These are phyloP conservation scores for Cranoglanis bouderius DNA, from an alignment of 2,113 vertebrate species.

Conservation along the genomic window DNA sequence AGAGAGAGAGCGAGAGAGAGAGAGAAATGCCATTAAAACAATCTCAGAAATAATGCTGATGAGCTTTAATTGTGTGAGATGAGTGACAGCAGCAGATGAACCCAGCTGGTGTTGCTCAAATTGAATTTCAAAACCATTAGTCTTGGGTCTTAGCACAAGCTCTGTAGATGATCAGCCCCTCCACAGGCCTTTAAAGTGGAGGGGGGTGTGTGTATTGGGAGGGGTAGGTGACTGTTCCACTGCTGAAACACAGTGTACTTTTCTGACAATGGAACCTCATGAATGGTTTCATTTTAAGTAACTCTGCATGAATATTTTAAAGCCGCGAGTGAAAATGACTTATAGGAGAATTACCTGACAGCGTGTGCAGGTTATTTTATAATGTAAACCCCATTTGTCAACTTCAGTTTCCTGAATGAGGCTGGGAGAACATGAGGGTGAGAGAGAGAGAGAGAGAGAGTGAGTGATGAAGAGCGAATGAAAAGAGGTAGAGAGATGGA, in stretches of 20 bases:
- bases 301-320: slow-evolving; percentile 40
- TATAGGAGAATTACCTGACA: slow-evolving; percentile 28
- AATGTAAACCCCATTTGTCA: slow-evolving; percentile 38
- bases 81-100: slow-evolving; percentile 42
- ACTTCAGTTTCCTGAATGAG: slow-evolving; percentile 47
- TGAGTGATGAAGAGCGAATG: not conserved
- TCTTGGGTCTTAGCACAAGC: slow-evolving; percentile 18
- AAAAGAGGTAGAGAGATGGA: not conserved
- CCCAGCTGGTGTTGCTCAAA: slow-evolving; percentile 38
- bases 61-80: slow-evolving; percentile 63
- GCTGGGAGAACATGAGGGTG: not conserved
- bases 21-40: not conserved
- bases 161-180: not conserved
- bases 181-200: not conserved
- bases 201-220: not conserved
- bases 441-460: not conserved
- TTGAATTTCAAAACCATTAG: slow-evolving; percentile 37
- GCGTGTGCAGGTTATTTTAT: slow-evolving; percentile 30
- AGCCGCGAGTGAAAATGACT: slow-evolving; percentile 24
- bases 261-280: not conserved
- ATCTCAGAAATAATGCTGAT: slow-evolving; percentile 21
- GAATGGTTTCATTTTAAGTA: slow-evolving; percentile 48
- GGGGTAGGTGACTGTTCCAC: not conserved
- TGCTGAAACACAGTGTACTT: slow-evolving; percentile 6
- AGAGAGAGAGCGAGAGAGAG: not conserved